Conservation (phyloP, 2,888 invertebrate genomes). For the Clusia tigrina region DNA sequence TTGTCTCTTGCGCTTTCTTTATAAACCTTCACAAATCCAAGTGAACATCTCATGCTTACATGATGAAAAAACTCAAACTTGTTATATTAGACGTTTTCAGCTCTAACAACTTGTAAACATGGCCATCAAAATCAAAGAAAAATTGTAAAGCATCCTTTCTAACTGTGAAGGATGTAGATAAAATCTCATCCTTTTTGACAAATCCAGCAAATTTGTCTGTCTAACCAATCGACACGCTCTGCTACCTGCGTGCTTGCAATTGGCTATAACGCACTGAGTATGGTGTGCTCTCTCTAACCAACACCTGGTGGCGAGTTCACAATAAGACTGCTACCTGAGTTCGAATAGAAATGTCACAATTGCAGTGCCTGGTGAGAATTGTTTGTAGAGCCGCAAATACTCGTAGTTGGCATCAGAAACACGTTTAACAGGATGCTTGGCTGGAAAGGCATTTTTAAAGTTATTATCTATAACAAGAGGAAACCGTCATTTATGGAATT, state of each 20-base stretch:
- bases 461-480: no score
- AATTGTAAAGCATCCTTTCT: not conserved
- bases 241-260: conserved; percentile 21
- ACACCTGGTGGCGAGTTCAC: conserved; percentile 6
- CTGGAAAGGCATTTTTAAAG: no score
- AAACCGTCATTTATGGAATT: no score
- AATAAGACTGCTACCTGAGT: conserved; percentile 4
- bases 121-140: not conserved
- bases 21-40: no score
- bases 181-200: not conserved
- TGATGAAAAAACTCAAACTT: not conserved
- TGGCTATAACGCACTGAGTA: conserved; percentile 8
- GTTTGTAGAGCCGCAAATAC: no score
- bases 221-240: conserved; percentile 39
- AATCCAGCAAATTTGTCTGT: conserved; percentile 13
- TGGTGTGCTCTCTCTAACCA: conserved; percentile 19
- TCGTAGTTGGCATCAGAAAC: no score
- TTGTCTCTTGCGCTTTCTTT: no score
- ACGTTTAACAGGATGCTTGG: no score
- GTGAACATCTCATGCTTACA: no score
- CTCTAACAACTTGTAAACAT: conserved; percentile 26
- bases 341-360: not conserved
- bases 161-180: no score
- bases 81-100: not conserved
- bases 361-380: not conserved